Base-by-base conservation (phyloP, 2,797 vertebrate species). In the Pangasius krempfi region DNA sequence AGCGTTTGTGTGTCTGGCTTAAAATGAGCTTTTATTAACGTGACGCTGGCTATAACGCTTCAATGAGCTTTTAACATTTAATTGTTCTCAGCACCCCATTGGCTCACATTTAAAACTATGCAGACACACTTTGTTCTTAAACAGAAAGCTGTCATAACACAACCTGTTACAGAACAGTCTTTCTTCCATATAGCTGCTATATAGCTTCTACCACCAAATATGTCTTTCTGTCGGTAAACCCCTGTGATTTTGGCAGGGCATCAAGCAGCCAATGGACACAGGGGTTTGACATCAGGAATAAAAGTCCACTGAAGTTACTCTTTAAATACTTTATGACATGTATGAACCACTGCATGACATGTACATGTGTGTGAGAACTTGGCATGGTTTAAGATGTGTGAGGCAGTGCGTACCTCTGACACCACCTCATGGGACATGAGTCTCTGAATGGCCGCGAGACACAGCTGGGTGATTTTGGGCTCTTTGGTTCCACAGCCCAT, bases 401-500 rank as follows among this genome's bases (percentile, higher is more conserved):
- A 82, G 12, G 20, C 0, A 54, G 10, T 81, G 20, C 94, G 93
- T 96, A 99, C 98, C 98, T 99, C 99, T 87, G 98, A 99, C 80
- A 99, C 99, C 79, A 99, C 98, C 96, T 99, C 98, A 84, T 99
- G 98, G 89, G 98, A 98, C 98, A 99, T 99, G 89, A 99, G 98
- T 91, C 99, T 97, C 95, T 99, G 99, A 94, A 99, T 98, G 92
- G 99, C 98, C 72, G 99, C 97, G 91, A 99, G 95, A 94, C 98
- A 99, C 16, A 99, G 95, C 91, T 99, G 99, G 92, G 99, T 99
- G 94, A 99, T 99, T 95, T 99, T 99, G 91, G 97, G 98, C 94
- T 99, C 98, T 94, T 99, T 99, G 93, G 99, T 99, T 94, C 99
- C 99, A 93, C 99, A 99, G 78, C 98, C 99, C 98, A 99, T 99